A percentile compares a stretch with the other conserved stretches of the same genome.
Conservation (phyloP, 2,113 vertebrate genomes). For the Syngnathoides biaculeatus region DNA sequence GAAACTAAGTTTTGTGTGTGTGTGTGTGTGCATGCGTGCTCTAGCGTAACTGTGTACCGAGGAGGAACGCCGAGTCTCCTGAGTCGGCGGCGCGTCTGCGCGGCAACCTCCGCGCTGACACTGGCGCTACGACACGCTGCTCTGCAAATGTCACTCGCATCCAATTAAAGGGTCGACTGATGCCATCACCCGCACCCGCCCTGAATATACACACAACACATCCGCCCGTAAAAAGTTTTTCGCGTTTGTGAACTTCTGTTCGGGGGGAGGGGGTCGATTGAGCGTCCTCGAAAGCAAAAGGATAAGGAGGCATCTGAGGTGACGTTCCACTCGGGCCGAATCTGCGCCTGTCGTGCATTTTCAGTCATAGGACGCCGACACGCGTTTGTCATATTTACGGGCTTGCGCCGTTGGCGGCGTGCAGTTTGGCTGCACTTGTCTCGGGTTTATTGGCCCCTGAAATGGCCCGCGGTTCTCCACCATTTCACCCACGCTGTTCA, state of each 20-base stretch:
- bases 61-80: constrained; percentile 31
- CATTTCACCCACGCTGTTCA: constrained; percentile 22
- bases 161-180: constrained; percentile 66
- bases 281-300: constrained; percentile 11
- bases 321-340: constrained; percentile 50
- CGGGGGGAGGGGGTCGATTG: constrained; percentile 6
- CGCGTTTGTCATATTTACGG: constrained; percentile 55
- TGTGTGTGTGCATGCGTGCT: constrained; percentile 13
- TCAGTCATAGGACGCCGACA: constrained; percentile 54
- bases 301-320: background rate
- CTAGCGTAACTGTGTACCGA: constrained; percentile 21
- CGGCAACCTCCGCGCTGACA: constrained; percentile 44
- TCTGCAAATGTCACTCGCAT: constrained; percentile 67
- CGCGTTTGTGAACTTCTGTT: constrained; percentile 34
- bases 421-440: constrained; percentile 51
- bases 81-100: constrained; percentile 50
- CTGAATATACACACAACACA: no score
- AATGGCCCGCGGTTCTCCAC: constrained; percentile 18
- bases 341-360: constrained; percentile 58
- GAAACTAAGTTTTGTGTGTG: constrained; percentile 37
- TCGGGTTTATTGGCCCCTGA: constrained; percentile 50
- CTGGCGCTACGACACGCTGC: constrained; percentile 56
- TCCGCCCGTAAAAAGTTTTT: constrained; percentile 45
- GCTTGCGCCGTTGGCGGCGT: constrained; percentile 55
- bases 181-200: constrained; percentile 33